These are phyloP conservation scores for Megaustenia siamemsis DNA, from an alignment of 2,888 invertebrate species.

Conservation along the genomic window DNA sequence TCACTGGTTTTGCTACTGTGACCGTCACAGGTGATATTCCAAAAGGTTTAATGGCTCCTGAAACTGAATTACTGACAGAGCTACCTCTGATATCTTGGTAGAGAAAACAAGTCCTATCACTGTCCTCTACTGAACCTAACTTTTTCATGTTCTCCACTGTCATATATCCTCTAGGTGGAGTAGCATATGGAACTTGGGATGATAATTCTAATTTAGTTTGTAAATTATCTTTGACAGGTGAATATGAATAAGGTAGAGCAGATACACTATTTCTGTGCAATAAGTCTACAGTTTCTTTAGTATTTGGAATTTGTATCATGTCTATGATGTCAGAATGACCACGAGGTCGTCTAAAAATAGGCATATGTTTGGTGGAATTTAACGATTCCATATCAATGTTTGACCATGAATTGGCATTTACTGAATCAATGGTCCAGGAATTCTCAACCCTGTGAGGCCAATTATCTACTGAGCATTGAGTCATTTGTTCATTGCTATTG, in stretches of 20 bases:
- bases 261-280: conserved; percentile 44
- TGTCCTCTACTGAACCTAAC: conserved; percentile 11
- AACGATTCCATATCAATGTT: not conserved
- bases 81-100: not conserved
- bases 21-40: conserved; percentile 13
- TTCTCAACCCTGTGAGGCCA: conserved; percentile 65
- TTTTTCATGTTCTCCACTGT: conserved; percentile 45
- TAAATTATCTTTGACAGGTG: not conserved
- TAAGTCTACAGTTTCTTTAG: conserved; percentile 70
- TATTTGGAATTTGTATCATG: conserved; percentile 40
- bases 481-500: conserved; percentile 63
- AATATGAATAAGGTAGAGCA: not conserved
- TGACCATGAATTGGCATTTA: not conserved
- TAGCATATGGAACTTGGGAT: conserved; percentile 44
- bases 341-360: conserved; percentile 32
- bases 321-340: conserved; percentile 54
- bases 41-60: conserved; percentile 18
- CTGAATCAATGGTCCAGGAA: conserved; percentile 65
- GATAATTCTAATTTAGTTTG: conserved; percentile 6
- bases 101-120: not conserved
- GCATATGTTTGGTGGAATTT: not conserved
- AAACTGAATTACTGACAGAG: not conserved
- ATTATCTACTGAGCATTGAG: conserved; percentile 63
- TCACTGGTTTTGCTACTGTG: conserved; percentile 38
- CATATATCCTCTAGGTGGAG: conserved; percentile 44